Conservation (phyloP, 2,113 vertebrate genomes). For the Ciconia stormi region DNA sequence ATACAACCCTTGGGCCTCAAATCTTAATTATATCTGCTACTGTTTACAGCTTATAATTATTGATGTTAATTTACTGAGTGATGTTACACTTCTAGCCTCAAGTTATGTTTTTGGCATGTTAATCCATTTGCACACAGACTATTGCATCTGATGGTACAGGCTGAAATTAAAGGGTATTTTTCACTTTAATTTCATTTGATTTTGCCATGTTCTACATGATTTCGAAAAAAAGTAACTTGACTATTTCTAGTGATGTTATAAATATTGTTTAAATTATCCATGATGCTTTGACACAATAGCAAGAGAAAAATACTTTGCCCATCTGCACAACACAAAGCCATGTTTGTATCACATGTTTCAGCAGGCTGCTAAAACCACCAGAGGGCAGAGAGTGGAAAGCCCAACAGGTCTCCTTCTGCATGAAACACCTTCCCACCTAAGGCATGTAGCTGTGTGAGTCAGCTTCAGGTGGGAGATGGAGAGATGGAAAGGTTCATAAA, state of each 20-base stretch:
- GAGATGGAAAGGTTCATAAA: neutral
- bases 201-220: neutral
- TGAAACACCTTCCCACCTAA: neutral
- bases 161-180: conserved; percentile 20
- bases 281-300: neutral
- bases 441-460: neutral
- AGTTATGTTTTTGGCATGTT: conserved; percentile 50
- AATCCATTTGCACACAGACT: conserved; percentile 25
- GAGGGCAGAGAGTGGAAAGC: neutral
- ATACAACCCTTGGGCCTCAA: conserved; percentile 56
- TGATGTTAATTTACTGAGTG: conserved; percentile 66
- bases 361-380: neutral
- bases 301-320: neutral
- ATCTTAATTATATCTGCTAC: conserved; percentile 65
- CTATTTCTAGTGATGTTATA: neutral
- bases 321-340: neutral
- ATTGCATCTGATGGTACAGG: neutral
- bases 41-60: conserved; percentile 74
- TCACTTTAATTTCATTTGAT: neutral
- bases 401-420: neutral
- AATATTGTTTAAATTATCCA: neutral
- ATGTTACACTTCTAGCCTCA: conserved; percentile 54
- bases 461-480: neutral
- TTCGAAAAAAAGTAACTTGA: neutral
- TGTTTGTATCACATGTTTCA: neutral